Evolutionary conservation across 2,888 invertebrate species (phyloP), one percentile per base, ranked within the genome.

Genomic region (Baronia brevicornis): DNA sequence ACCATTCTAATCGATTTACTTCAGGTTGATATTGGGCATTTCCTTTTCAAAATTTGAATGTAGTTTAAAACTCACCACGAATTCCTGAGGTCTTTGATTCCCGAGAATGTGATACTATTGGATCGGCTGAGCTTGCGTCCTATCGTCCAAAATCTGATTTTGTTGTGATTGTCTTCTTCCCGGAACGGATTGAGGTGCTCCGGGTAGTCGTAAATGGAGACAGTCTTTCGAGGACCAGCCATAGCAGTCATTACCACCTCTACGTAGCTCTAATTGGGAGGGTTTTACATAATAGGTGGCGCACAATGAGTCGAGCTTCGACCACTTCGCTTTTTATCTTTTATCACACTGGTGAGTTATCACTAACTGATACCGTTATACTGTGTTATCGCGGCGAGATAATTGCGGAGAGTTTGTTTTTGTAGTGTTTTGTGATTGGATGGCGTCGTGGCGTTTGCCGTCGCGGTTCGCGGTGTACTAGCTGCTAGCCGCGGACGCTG

Each of bases 151-250:
- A 89, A 89, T 31, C 87, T 66, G 41, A 89, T 78, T 52, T 86
- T 86, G 54, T 86, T 88, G 55, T 88, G 88, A 60, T 88, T 86
- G 44, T 88, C 87, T 31, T 89, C 90, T 49, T 91, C 91, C 43
- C 87, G 87, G 65, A 92, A 92, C 10, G 92, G 92, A 71, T 92
- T 92, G 43, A 92, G 78, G 63, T 91, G 91, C 57, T 91, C 91
- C 24, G 92, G 92, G 66, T 92, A 92, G 64, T 91, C 88, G 61
- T 89, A 85, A 50, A 90, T 86, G 27, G 90, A 89, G 44, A 80
- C 48, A 19, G 80, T 68, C 62, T 86, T 85, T 48, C 86, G 79
- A 33, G 78, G 58, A 43, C 61, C 68, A 41, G 80, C 72, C 67
- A 69, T 67, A 36, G 73, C 52, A 41, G 77, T 68, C 80, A 84